Conservation (phyloP, 2,888 invertebrate genomes). For the Asteroscopus sphinx region DNA sequence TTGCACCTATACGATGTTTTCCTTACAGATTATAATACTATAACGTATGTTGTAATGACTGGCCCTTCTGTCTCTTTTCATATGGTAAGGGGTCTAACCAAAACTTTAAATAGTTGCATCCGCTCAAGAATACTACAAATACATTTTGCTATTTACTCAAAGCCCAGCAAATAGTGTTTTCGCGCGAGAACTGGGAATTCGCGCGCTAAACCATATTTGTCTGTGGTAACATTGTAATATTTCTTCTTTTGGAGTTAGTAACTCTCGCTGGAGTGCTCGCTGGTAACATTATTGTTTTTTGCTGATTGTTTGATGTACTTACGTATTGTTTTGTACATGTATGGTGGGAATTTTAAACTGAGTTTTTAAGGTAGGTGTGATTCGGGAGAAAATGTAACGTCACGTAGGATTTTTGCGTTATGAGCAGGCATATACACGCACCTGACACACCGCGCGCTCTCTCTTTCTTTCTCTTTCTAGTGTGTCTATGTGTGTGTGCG, state of each 20-base stretch:
- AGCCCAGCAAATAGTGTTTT: slow-evolving; percentile 33
- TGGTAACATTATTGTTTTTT: slow-evolving; percentile 17
- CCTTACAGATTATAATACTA: too few relatives aligned
- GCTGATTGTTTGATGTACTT: not conserved
- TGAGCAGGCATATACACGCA: too few relatives aligned
- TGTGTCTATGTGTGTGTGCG: too few relatives aligned
- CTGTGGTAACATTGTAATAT: slow-evolving; percentile 28
- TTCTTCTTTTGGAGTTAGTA: slow-evolving; percentile 40
- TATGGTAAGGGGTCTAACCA: slow-evolving; percentile 25
- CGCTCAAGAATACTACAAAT: slow-evolving; percentile 15
- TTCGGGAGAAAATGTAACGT: too few relatives aligned
- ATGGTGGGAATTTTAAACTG: slow-evolving; percentile 17
- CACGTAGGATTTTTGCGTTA: too few relatives aligned
- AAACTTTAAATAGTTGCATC: slow-evolving; percentile 38
- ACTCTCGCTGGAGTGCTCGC: slow-evolving; percentile 26
- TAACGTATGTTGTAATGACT: too few relatives aligned
- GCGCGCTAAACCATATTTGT: slow-evolving; percentile 29
- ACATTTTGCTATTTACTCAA: slow-evolving; percentile 29
- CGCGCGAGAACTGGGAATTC: slow-evolving; percentile 36
- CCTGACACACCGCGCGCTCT: too few relatives aligned
- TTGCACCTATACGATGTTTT: too few relatives aligned
- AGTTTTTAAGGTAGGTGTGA: too few relatives aligned
- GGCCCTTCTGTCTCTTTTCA: slow-evolving; percentile 5
- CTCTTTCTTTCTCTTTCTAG: too few relatives aligned
- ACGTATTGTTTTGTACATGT: not conserved